Base-by-base conservation (phyloP, 1,140 invertebrate species). In the Stegodyphus dumicola region DNA sequence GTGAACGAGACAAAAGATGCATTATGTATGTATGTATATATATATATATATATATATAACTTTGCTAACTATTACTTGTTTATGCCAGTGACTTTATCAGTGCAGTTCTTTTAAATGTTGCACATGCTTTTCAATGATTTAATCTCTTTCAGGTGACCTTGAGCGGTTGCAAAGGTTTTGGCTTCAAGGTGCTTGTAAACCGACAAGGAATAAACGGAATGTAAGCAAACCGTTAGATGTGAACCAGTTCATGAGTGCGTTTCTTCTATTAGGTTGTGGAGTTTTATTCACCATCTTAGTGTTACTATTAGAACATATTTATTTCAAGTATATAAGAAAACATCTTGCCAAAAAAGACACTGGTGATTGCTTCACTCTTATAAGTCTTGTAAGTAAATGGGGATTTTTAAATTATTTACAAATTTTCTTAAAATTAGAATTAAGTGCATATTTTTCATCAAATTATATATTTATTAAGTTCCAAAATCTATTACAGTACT, bases 221-320 rank as follows among this genome's bases (percentile, higher is more conserved):
- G 88, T 89, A 9, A 93, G 91, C 80, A 96, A 98, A 90, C 97
- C 97, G 0, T 91, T 99, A 86, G 97, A 97, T 3, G 92, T 99
- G 66, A 96, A 99, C 90, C 98, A 99, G 92, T 99, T 99, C 91
- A 94, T 99, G 89, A 98, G 96, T 54, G 98, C 98, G 17, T 99
- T 99, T 90, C 93, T 99, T 11, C 93, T 99, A 80, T 93, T 99
- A 13, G 97, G 96, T 92, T 95, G 95, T 79, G 98, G 98, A 53
- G 96, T 99, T 87, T 91, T 98, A 71, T 91, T 99, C 79, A 96
- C 96, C 0, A 94, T 95, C 0, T 88, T 97, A 7, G 92, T 99
- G 66, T 92, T 99, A 9, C 91, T 96, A 6, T 90, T 97, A n/a
- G 98, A 99, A 91, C 95, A 98, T 91, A 91, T 98, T 51, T 99